These are phyloP conservation scores for Potamilus streckersoni DNA, from an alignment of 1,140 invertebrate species.

Conservation along the genomic window DNA sequence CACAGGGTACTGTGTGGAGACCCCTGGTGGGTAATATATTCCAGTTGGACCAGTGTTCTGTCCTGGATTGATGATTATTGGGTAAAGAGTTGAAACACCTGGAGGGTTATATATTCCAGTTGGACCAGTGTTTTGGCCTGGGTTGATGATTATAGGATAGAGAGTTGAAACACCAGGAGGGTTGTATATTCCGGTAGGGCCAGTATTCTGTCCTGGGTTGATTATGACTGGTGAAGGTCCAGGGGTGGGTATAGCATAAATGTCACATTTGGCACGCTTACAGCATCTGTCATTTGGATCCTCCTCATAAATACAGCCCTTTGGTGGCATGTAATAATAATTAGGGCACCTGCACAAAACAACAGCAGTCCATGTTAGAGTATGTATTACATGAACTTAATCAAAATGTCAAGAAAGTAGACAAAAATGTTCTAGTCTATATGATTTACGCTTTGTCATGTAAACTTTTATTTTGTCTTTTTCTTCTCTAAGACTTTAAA, in stretches of 20 bases:
- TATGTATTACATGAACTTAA: background rate
- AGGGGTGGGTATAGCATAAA: constrained; percentile 29
- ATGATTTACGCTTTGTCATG: background rate
- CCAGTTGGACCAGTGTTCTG: too few relatives aligned
- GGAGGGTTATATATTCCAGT: constrained; percentile 11
- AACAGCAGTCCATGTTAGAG: background rate
- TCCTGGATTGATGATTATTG: constrained; percentile 13
- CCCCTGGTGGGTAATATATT: constrained; percentile 9
- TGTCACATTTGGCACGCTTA: constrained; percentile 37
- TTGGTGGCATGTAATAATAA: constrained; percentile 44
- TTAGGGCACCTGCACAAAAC: constrained; percentile 41
- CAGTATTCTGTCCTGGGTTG: background rate
- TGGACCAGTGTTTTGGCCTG: constrained; percentile 16
- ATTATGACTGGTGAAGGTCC: constrained; percentile 4
- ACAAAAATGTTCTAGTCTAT: background rate
- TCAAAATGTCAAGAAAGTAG: background rate
- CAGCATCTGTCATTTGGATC: constrained; percentile 52
- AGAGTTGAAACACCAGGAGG: background rate
- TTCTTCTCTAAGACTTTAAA: too few relatives aligned
- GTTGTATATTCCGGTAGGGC: background rate
- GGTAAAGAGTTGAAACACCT: constrained; percentile 2
- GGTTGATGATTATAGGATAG: constrained; percentile 2
- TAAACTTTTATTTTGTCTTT: too few relatives aligned
- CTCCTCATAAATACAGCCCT: constrained; percentile 35
- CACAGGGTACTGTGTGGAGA: constrained; percentile 12